Percentiles rank a stretch among this genome's conserved stretches.
Evolutionary conservation across 1,140 invertebrate genomes (phyloP).

Genomic region (Bicyclus anynana): DNA sequence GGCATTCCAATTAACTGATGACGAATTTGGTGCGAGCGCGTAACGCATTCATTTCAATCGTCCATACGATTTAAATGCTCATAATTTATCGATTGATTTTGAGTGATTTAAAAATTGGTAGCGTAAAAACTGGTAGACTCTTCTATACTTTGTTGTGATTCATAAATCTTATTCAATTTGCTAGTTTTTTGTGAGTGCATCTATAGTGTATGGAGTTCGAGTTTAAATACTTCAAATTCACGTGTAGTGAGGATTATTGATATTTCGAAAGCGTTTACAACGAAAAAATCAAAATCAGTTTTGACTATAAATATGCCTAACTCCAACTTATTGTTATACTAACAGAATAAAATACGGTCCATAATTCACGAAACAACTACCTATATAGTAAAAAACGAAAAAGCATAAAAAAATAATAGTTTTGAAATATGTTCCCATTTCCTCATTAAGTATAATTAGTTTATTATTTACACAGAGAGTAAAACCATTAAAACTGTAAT

Average conservation of each 20-base stretch:
- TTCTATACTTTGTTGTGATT: not conserved
- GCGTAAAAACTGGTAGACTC: not conserved
- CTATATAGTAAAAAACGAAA: no score
- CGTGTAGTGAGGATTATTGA: no score
- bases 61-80: constrained; percentile 6
- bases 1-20: constrained; percentile 45
- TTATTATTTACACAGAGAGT: not conserved
- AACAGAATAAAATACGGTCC: no score
- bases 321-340: no score
- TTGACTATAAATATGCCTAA: no score
- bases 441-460: not conserved
- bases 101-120: not conserved
- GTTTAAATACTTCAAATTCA: no score
- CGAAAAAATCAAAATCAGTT: no score
- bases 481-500: constrained; percentile 3
- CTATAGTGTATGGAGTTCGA: no score
- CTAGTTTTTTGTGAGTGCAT: not conserved
- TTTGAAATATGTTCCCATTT: not conserved
- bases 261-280: no score
- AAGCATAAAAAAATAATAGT: no score
- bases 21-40: constrained; percentile 29
- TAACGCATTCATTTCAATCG: not conserved
- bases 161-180: not conserved
- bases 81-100: not conserved
- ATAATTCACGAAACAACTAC: no score